phyloP scores from a whole-genome alignment of 2,888 invertebrate species.

The Phania funesta region DNA sequence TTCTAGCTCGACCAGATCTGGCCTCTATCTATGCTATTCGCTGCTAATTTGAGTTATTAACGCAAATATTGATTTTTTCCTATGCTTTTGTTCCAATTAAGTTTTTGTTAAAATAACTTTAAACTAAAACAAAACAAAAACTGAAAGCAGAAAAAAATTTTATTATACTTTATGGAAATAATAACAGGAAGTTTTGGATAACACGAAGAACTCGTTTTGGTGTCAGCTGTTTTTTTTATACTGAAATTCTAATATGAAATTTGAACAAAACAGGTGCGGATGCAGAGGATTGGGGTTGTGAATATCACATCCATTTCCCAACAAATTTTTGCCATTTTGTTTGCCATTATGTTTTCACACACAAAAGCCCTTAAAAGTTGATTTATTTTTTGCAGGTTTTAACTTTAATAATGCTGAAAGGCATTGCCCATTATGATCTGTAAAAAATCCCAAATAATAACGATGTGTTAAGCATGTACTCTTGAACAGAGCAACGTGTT shows the following conservation, averaged over 20 bases:
- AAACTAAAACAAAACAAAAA: conserved; percentile 20
- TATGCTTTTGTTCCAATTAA: neutral
- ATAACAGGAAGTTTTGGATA: conserved; percentile 56
- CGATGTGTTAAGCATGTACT: no score
- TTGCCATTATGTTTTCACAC: no score
- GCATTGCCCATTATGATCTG: no score
- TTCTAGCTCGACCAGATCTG: neutral
- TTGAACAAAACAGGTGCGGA: no score
- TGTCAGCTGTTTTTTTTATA: neutral
- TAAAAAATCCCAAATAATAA: no score
- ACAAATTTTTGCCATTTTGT: no score
- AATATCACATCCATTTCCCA: no score
- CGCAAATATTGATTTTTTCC: conserved; percentile 8
- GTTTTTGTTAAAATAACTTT: neutral
- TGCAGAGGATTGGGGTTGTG: no score
- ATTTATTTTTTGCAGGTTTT: no score
- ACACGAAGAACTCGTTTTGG: conserved; percentile 37
- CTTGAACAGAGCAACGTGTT: no score
- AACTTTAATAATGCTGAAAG: no score
- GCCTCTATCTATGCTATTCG: conserved; percentile 1
- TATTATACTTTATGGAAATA: conserved; percentile 27
- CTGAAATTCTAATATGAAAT: neutral
- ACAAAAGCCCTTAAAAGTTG: no score
- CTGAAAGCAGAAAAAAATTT: neutral
- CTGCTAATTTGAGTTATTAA: conserved; percentile 25